Percentiles rank a stretch among this genome's conserved stretches.
Evolutionary conservation across 1,140 invertebrate species (phyloP).

Genomic region (Heliconius nattereri): DNA sequence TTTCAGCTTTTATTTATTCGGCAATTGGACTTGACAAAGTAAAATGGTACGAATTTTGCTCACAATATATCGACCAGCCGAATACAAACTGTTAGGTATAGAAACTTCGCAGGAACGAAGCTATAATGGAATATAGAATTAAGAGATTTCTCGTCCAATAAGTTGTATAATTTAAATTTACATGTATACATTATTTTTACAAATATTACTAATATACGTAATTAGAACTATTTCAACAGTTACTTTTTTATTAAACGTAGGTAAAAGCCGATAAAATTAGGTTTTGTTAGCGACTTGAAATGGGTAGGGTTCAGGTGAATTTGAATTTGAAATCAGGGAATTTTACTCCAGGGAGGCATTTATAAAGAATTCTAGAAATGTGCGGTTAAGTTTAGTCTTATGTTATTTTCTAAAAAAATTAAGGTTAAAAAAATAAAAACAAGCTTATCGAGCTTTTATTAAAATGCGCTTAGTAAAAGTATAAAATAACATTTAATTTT

Average conservation of each 20-base stretch:
- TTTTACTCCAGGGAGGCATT: conserved; percentile 7
- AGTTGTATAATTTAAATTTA: too few species aligned
- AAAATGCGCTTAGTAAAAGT: too few species aligned
- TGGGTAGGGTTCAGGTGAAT: conserved; percentile 9
- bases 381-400: neutral
- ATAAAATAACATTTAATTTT: too few species aligned
- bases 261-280: conserved; percentile 1
- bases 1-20: conserved; percentile 23
- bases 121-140: too few species aligned
- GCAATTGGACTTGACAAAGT: conserved; percentile 20
- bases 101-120: neutral
- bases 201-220: neutral
- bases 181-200: too few species aligned
- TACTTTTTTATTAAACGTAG: neutral
- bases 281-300: conserved; percentile 1
- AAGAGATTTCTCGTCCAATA: too few species aligned
- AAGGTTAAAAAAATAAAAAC: too few species aligned
- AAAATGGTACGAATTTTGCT: conserved; percentile 22
- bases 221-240: neutral
- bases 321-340: conserved; percentile 1
- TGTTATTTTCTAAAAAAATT: neutral
- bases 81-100: neutral
- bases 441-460: too few species aligned
- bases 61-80: conserved; percentile 5
- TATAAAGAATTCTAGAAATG: neutral